Evolutionary conservation across 2,113 vertebrate genomes (phyloP).

Genomic region (Coptodon rendalli): DNA sequence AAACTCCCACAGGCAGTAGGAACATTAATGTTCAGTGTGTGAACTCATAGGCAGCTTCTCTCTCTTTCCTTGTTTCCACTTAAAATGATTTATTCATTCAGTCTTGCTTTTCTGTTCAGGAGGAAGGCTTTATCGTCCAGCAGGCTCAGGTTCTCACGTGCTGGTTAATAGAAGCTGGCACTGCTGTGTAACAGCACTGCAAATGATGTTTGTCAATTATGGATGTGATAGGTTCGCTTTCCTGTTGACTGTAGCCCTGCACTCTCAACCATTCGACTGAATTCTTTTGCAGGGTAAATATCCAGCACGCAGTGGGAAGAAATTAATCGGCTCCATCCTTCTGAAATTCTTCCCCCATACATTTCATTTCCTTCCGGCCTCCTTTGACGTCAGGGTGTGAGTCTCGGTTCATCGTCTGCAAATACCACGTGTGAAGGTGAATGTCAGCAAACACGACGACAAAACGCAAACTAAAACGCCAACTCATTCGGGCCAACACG

Average conservation of each 20-base stretch:
- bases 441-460: slow-evolving; percentile 36
- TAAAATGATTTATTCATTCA: background rate
- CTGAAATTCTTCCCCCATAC: background rate
- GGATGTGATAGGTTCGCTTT: background rate
- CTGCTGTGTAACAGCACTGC: background rate
- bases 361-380: background rate
- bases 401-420: background rate
- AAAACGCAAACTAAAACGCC: background rate
- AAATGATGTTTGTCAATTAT: slow-evolving; percentile 33
- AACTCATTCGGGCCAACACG: background rate
- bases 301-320: background rate
- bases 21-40: background rate
- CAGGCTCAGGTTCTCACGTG: slow-evolving; percentile 10
- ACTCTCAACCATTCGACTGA: background rate
- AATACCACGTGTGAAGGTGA: slow-evolving; percentile 23
- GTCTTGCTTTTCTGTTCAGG: background rate
- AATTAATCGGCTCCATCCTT: background rate
- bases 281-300: background rate
- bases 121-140: background rate
- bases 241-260: background rate
- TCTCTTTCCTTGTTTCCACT: background rate
- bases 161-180: background rate
- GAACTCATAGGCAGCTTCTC: background rate
- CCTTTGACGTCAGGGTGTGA: slow-evolving; percentile 11
- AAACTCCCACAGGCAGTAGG: background rate